Conservation (phyloP, 1,140 invertebrate species). For the Drosophila subpulchrella region DNA sequence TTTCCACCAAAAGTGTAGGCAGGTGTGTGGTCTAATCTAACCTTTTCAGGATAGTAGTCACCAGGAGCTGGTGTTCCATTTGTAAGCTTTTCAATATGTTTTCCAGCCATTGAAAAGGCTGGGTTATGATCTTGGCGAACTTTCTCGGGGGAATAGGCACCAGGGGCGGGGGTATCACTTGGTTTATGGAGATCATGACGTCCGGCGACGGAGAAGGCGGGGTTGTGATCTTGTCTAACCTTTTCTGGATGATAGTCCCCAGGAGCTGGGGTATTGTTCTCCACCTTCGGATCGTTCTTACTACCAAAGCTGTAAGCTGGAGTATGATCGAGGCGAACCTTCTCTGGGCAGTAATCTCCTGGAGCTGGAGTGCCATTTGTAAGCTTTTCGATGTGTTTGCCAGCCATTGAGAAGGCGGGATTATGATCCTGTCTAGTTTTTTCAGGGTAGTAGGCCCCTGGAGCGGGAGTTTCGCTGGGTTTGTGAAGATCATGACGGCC, state of each 20-base stretch:
- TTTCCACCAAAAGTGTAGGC: slow-evolving; percentile 85
- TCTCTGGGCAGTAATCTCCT: slow-evolving; percentile 87
- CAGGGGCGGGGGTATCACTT: slow-evolving; percentile 87
- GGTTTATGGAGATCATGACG: slow-evolving; percentile 2
- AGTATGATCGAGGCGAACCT: slow-evolving; percentile 85
- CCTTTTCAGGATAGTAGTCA: slow-evolving; percentile 86
- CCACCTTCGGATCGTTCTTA: slow-evolving; percentile 30
- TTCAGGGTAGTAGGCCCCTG: slow-evolving; percentile 87
- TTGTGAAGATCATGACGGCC: slow-evolving; percentile 83
- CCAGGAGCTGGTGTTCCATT: slow-evolving; percentile 90
- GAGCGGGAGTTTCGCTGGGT: slow-evolving; percentile 82
- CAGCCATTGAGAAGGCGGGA: slow-evolving; percentile 87
- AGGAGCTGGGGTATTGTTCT: neutral
- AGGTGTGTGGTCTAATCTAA: slow-evolving; percentile 86
- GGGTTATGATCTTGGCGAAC: slow-evolving; percentile 69
- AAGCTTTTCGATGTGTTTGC: slow-evolving; percentile 85
- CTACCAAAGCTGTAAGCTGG: slow-evolving; percentile 86
- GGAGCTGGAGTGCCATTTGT: slow-evolving; percentile 86
- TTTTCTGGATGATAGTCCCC: slow-evolving; percentile 6
- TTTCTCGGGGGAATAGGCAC: slow-evolving; percentile 85
- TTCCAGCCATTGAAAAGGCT: slow-evolving; percentile 85
- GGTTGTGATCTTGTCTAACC: slow-evolving; percentile 3
- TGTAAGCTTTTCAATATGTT: slow-evolving; percentile 86
- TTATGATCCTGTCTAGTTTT: slow-evolving; percentile 86
- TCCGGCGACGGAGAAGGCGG: neutral